Base-by-base conservation (phyloP, 2,113 vertebrate genomes). In the Regulus satrapa region DNA sequence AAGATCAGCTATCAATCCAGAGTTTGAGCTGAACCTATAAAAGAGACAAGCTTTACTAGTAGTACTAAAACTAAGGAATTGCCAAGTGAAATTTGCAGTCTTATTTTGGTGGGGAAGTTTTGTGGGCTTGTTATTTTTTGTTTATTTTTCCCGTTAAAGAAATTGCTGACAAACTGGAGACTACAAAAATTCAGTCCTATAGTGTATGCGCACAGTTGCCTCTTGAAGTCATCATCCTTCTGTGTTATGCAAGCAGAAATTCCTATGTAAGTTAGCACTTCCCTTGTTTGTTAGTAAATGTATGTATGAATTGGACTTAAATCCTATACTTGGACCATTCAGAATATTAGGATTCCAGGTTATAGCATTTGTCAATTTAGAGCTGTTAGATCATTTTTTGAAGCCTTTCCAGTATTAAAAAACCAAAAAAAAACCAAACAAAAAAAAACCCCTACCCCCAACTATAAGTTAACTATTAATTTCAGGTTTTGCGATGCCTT, bases 391-490 rank as follows among this genome's bases (percentile, higher is more conserved):
- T 31, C 10, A 59, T 14, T n/a, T 62, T 41, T 68, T 43, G 6
- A 80, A 43, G 5, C 3, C 2, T 43, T 76, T 72, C 17, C 3
- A n/a, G 9, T 9, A 72, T n/a, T 26, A 29, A 56, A 66, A 64
- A 40, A 8, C n/a, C n/a, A n/a, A n/a, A n/a, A n/a, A n/a, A n/a
- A n/a, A n/a, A n/a, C n/a, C n/a, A n/a, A n/a, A n/a, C n/a, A n/a
- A n/a, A n/a, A n/a, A n/a, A n/a, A n/a, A n/a, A n/a, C n/a, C n/a
- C 2, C 4, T 55, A 18, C 4, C 5, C 5, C 11, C 7, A 24
- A 4, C 15, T 38, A 1, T 10, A 72, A 80, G 18, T 48, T 17
- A 59, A 67, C 5, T 29, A 24, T 73, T 41, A 17, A 17, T 26
- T 88, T 58, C 24, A 63, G 17, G 4, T 52, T 56, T 71, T 52